Base-by-base conservation (phyloP, 2,888 invertebrate genomes). In the Corbicula japonica region DNA sequence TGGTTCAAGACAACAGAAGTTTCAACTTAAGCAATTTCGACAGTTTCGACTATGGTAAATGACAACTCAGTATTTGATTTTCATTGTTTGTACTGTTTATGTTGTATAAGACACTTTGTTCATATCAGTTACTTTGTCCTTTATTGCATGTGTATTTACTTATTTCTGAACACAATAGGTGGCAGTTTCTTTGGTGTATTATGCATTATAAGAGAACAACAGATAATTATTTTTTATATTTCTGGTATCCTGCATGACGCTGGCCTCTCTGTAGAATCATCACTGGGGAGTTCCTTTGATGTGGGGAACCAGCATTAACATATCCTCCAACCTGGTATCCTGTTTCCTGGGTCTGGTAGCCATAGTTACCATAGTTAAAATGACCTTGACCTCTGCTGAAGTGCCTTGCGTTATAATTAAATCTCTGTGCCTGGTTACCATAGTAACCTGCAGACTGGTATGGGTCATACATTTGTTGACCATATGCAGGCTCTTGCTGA, bases 211-310 rank as follows among this genome's bases (percentile, higher is more conserved):
- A n/a, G n/a, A n/a, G n/a, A n/a, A n/a, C n/a, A n/a, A n/a, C n/a
- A 12, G 41, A 8, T 38, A n/a, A 38, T 52, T 26, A 72, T 30
- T 72, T 72, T 41, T 72, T 62, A 15, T 34, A 50, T n/a, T 76
- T 62, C 18, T 65, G 65, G 46, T 63, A 44, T 48, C 56, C 56
- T 28, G 62, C 44, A 34, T 76, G 63, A n/a, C 69, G 38, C n/a
- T 75, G 71, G 38, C 86, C 85, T 75, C 89, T 75, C 78, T 89
- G 90, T 44, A 89, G 76, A 58, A 89, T 88, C 84, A 88, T 87
- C 30, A 88, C 86, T 6, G 87, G 87, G 23, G 88, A 87, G 61
- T 83, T 83, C 28, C 83, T 83, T 10, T 86, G 86, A 32, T 85
- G 75, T 10, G 84, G 87, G 21, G 87, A 81, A 48, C 71, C 66